A percentile compares a stretch with the other conserved stretches of the same genome.
Evolutionary conservation across 2,888 invertebrate species (phyloP).

Genomic region (Danaus chrysippus): DNA sequence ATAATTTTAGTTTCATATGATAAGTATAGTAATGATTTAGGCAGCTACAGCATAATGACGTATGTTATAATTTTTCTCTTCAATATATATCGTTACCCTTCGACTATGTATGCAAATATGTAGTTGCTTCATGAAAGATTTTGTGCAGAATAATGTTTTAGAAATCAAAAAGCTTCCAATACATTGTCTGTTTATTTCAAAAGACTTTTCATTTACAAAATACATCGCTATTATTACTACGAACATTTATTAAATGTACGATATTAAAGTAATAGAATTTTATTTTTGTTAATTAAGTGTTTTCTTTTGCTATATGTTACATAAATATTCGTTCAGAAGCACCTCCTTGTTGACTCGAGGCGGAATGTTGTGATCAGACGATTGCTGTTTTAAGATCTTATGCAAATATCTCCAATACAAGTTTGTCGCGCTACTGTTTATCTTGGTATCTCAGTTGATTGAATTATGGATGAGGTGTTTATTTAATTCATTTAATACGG

Average conservation of each 20-base stretch:
- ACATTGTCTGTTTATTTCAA: no score
- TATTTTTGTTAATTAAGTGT: background rate
- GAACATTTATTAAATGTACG: no score
- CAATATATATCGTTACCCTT: no score
- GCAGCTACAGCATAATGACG: no score
- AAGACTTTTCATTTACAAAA: no score
- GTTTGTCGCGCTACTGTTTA: slow-evolving; percentile 52
- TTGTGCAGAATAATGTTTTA: no score
- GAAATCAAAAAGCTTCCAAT: no score
- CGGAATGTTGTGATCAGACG: slow-evolving; percentile 61
- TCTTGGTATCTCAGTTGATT: slow-evolving; percentile 37
- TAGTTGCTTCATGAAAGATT: no score
- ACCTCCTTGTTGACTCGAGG: slow-evolving; percentile 53
- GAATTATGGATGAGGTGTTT: slow-evolving; percentile 30
- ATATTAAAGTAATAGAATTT: no score
- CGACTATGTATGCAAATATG: no score
- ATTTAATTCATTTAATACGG: slow-evolving; percentile 4
- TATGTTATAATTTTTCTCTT: no score
- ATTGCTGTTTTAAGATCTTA: slow-evolving; percentile 71
- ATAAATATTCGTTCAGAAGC: slow-evolving; percentile 51
- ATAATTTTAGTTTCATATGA: slow-evolving; percentile 20
- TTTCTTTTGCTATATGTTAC: slow-evolving; percentile 28
- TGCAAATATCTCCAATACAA: slow-evolving; percentile 59
- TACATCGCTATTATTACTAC: no score
- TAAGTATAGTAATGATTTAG: slow-evolving; percentile 2